phyloP scores from a whole-genome alignment of 2,888 invertebrate species.

The Euphydryas editha region DNA sequence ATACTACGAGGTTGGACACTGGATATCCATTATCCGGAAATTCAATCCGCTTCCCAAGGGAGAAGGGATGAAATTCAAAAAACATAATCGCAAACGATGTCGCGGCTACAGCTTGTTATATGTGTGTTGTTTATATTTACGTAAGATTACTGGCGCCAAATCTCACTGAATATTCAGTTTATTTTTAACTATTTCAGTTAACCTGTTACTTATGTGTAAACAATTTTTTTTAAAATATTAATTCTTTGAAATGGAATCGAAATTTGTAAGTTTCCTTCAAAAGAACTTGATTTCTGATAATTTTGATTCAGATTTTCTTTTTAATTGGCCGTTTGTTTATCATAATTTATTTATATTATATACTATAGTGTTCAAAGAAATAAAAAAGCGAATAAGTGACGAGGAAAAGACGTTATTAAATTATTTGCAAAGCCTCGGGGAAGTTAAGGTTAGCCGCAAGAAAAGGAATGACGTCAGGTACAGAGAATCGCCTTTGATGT shows the following conservation, averaged over 20 bases:
- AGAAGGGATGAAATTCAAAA: no score
- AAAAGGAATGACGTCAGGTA: conserved; percentile 20
- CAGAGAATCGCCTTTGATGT: conserved; percentile 10
- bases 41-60: no score
- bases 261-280: neutral
- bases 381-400: conserved; percentile 13
- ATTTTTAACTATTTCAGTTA: no score
- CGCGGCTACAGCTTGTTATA: no score
- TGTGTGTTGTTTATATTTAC: neutral
- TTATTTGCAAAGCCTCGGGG: neutral
- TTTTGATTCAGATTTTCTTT: neutral
- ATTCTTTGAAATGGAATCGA: neutral
- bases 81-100: no score
- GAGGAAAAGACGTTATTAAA: conserved; percentile 18
- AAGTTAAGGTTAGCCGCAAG: neutral
- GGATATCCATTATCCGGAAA: no score
- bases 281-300: neutral
- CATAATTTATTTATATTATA: neutral
- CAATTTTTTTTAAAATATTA: neutral
- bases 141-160: neutral
- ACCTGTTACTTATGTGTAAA: neutral
- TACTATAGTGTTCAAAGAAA: conserved; percentile 6
- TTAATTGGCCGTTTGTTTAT: neutral
- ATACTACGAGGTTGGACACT: no score
- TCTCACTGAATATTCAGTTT: neutral